phyloP scores from a whole-genome alignment of 1,140 invertebrate genomes.

The Aphis craccivora region DNA sequence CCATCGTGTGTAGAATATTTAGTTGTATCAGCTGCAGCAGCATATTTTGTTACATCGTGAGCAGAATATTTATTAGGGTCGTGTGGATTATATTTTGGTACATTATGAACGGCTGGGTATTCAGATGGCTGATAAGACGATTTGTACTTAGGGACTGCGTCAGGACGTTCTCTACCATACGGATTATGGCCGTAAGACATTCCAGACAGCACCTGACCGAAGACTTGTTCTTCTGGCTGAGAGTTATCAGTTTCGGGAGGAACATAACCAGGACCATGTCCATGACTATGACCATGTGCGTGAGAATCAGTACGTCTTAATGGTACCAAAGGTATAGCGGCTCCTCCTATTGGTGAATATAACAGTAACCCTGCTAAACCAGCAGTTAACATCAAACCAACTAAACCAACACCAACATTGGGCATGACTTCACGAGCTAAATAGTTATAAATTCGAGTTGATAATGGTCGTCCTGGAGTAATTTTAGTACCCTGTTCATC shows the following conservation, averaged over 20 bases:
- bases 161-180: slow-evolving; percentile 59
- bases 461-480: slow-evolving; percentile 66
- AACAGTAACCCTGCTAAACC: slow-evolving; percentile 79
- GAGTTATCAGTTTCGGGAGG: slow-evolving; percentile 63
- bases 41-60: slow-evolving; percentile 24
- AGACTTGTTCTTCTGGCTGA: slow-evolving; percentile 76
- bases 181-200: slow-evolving; percentile 61
- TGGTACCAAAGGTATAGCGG: slow-evolving; percentile 62
- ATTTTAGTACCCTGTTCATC: slow-evolving; percentile 64
- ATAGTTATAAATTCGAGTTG: slow-evolving; percentile 80
- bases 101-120: slow-evolving; percentile 54
- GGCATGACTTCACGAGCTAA: slow-evolving; percentile 81
- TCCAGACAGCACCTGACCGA: slow-evolving; percentile 76
- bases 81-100: background rate
- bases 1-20: slow-evolving; percentile 59
- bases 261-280: background rate
- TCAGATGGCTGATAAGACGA: slow-evolving; percentile 58
- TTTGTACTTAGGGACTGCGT: slow-evolving; percentile 58
- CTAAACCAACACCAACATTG: slow-evolving; percentile 76
- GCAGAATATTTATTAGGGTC: slow-evolving; percentile 28
- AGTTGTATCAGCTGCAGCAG: slow-evolving; percentile 57
- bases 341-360: slow-evolving; percentile 73
- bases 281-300: slow-evolving; percentile 38
- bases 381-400: slow-evolving; percentile 74
- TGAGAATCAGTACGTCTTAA: slow-evolving; percentile 65